A percentile compares a stretch with the other conserved stretches of the same genome.
These are phyloP conservation scores for Physeter macrocephalus DNA, from an alignment of 2,113 vertebrate genomes.

Conservation along the genomic window DNA sequence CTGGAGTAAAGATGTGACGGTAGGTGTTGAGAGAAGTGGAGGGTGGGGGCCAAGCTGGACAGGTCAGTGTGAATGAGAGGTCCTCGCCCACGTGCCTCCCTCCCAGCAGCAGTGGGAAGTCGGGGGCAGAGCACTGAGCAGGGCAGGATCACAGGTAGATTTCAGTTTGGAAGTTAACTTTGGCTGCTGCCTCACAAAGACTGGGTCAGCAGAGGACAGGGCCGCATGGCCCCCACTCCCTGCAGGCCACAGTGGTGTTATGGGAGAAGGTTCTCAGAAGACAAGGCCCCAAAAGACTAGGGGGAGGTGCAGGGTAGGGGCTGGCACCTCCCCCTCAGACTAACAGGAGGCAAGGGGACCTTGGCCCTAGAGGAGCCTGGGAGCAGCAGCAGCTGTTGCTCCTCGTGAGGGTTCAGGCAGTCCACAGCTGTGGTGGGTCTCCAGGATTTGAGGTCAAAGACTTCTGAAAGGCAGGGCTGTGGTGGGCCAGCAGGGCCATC, in stretches of 20 bases:
- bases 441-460: conserved; percentile 1
- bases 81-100: not conserved
- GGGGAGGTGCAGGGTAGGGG: too few relatives aligned
- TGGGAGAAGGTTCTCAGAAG: not conserved
- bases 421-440: not conserved
- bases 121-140: not conserved
- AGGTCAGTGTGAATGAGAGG: not conserved
- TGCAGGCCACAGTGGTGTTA: not conserved
- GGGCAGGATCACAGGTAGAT: not conserved
- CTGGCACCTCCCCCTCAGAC: not conserved
- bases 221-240: not conserved
- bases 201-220: not conserved
- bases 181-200: not conserved
- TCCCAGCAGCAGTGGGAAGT: not conserved
- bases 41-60: not conserved
- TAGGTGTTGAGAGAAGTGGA: not conserved
- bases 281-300: not conserved
- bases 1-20: not conserved
- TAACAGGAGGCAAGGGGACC: not conserved
- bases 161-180: not conserved
- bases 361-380: not conserved
- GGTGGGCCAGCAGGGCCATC: not conserved
- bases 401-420: not conserved
- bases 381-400: conserved; percentile 25
- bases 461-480: conserved; percentile 13